Base-by-base conservation (phyloP, 2,113 vertebrate species). In the Cyanoliseus patagonus region DNA sequence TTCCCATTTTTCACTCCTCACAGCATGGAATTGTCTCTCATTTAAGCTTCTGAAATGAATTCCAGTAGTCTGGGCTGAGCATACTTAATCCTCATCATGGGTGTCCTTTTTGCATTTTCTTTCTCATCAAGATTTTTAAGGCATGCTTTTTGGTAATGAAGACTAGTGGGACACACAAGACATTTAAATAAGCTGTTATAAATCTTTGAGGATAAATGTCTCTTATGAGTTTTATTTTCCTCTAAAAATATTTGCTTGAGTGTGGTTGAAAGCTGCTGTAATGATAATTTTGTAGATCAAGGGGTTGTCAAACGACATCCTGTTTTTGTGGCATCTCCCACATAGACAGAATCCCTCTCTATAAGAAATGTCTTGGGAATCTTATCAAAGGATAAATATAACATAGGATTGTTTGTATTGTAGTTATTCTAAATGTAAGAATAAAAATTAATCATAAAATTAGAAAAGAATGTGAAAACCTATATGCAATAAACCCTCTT, bases 1-100 rank as follows among this genome's bases (percentile, higher is more conserved):
- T 81, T 92, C 23, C 44, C 25, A 31, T 47, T 8, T 77, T 86
- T 77, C 51, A 74, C 14, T 90, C 37, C 35, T 96, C 63, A 53
- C 42, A 86, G 55, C 9, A 44, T 19, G 92, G 49, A 80, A 92
- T 51, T 84, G 14, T 57, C 81, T 86, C 33, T 86, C 37, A 44
- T 90, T 90, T 94, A 88, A 95, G 39, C 7, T 68, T 87, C 42
- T 92, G 46, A 94, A 88, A 92, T 87, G 35, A 90, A 83, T 92
- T 92, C 33, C 19, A 24, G 0, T 73, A 28, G 24, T 62, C 66
- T 93, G 51, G 7, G 13, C 46, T 94, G 59, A 80, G 44, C 61
- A 77, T 92, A 85, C 77, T 77, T 95, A 72, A 84, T 86, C 72
- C 46, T 77, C 42, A 53, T 68, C 53, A 62, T 19, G 55, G 33